phyloP scores from a whole-genome alignment of 2,888 invertebrate genomes.

The Scrobipalpa atriplicella region DNA sequence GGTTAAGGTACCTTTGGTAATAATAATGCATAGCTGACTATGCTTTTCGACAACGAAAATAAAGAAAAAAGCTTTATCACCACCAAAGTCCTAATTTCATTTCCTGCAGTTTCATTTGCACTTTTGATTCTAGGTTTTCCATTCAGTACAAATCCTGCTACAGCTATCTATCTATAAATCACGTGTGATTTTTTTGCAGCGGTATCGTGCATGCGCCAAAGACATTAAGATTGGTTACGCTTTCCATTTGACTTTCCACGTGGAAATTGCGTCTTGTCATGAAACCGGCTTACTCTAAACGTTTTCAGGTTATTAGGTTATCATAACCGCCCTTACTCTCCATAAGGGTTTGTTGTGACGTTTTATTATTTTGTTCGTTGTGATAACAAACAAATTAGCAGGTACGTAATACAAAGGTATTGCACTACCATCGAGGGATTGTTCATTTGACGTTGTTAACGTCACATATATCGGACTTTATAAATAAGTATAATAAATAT shows the following conservation, averaged over 20 bases:
- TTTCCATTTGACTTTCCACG: slow-evolving; percentile 75
- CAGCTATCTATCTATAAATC: slow-evolving; percentile 35
- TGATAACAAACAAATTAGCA: not conserved
- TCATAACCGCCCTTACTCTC: slow-evolving; percentile 55
- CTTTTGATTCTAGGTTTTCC: not conserved
- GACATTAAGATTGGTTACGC: slow-evolving; percentile 77
- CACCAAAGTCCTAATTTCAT: not conserved
- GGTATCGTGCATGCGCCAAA: slow-evolving; percentile 68
- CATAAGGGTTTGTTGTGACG: slow-evolving; percentile 49
- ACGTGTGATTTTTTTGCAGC: slow-evolving; percentile 66
- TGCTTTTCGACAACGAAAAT: no score
- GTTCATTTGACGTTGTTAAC: no score
- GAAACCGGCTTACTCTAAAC: slow-evolving; percentile 63
- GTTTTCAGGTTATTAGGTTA: slow-evolving; percentile 75
- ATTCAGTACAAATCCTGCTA: not conserved
- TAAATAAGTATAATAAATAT: no score
- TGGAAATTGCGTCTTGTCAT: slow-evolving; percentile 78
- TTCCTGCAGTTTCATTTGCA: not conserved
- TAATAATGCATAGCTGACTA: no score
- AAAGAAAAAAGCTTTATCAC: no score
- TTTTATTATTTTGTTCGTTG: slow-evolving; percentile 44
- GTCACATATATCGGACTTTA: no score
- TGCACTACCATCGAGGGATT: no score
- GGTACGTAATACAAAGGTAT: not conserved
- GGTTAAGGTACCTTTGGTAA: no score